Evolutionary conservation across 2,113 vertebrate species (phyloP), one percentile per base, ranked within the genome.

Genomic region (Mus spicilegus): DNA sequence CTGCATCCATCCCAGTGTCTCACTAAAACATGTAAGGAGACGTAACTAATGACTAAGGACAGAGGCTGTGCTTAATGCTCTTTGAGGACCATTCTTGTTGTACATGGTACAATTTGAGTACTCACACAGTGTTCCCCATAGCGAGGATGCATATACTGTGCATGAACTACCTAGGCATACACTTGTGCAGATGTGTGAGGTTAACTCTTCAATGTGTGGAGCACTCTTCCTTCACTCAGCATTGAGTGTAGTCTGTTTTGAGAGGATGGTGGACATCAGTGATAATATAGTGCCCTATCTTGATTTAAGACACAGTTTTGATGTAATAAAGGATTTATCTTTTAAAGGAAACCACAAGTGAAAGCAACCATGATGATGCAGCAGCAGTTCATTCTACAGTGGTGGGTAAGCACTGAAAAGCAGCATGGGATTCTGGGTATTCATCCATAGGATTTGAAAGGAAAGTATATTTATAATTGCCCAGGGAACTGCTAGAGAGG

Each of bases 301-400:
- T 88, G 72, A 75, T 11, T 20, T 6, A 77, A 42, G 72, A n/a
- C 33, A 7, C 2, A 19, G n/a, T 65, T 90, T 88, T 94, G 17
- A 89, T 58, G 90, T 90, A 96, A 93, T 49, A 85, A 89, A 65
- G n/a, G 19, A 24, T 86, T 90, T 94, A 84, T 30, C 92, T 86
- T 96, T 94, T 42, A 82, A 93, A 97, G 95, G 95, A 89, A 91
- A 73, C 17, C 39, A 56, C 78, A 89, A 70, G 14, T 39, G 73
- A 77, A 86, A 89, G 67, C 92, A 33, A 13, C 76, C 67, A 58
- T 51, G 51, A 91, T 58, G 94, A 72, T n/a, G 42, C 82, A 42
- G 73, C 8, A 56, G 76, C 81, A 72, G 65, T 75, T 58, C 80
- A 30, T 86, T 65, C 76, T 82, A 13, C 2, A 14, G 24, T 7